Base-by-base conservation (phyloP, 2,113 vertebrate genomes). In the Phainopepla nitens region DNA sequence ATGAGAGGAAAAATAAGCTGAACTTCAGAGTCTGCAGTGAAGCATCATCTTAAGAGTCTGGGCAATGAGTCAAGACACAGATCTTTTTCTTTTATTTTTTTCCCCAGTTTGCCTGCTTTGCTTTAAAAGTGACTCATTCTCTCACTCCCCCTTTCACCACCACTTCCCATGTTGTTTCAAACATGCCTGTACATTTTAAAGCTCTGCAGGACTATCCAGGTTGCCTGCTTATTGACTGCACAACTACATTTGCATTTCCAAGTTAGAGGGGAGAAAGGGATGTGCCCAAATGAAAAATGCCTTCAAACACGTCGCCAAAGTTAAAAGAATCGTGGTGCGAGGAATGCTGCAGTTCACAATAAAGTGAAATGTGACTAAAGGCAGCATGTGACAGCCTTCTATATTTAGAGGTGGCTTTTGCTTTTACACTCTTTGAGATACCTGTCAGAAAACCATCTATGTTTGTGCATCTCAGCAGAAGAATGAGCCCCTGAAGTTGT, bases 291-390 rank as follows among this genome's bases (percentile, higher is more conserved):
- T 41, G 64, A 75, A 89, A 89, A 90, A n/a, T 1, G 41, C 77
- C 70, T 95, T 94, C 84, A 88, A 82, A 65, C 56, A 50, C 24
- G 0, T 70, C 13, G 0, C 41, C 81, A 78, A 90, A 90, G 94
- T 89, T 93, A 65, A 94, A 91, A 81, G 82, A 88, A 57, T 35
- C 1, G 1, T 50, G 49, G 79, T 47, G 57, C 0, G 1, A 94
- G 87, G 95, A 82, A 87, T 31, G 80, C 86, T 87, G 89, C 91
- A 92, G 82, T 84, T 96, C 87, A 94, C 92, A 94, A 88, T 97
- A 93, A 97, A 95, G 68, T 78, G 96, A 90, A 94, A 96, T 96
- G 91, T 95, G 95, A 96, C 96, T 96, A 94, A 95, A 97, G 57
- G 72, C 91, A 94, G 77, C 95, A 94, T 94, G 94, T 96, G 94